Evolutionary conservation across 2,797 vertebrate species (phyloP).

Genomic region (Anguilla marmorata): DNA sequence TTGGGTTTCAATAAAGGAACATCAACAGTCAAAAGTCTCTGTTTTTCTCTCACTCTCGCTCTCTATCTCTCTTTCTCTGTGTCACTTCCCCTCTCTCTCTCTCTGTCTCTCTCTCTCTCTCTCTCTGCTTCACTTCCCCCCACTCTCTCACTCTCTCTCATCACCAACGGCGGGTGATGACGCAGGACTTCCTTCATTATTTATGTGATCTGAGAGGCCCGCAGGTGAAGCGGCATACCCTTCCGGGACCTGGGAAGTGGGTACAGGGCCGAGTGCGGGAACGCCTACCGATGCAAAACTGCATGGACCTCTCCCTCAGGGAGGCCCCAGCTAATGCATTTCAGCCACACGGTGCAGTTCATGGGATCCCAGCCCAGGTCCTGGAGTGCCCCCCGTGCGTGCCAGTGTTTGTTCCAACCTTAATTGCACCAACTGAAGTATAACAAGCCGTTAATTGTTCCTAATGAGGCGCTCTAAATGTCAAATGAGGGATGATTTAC

Average conservation of each 20-base stretch:
- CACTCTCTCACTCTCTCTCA: background rate
- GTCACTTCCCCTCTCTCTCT: background rate
- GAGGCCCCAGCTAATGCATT: background rate
- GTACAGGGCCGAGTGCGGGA: background rate
- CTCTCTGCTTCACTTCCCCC: background rate
- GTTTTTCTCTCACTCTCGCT: background rate
- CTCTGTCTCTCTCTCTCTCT: background rate
- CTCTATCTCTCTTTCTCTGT: background rate
- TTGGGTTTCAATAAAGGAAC: too few species aligned
- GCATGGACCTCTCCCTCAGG: background rate
- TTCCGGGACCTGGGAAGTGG: background rate
- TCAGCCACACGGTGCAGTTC: background rate
- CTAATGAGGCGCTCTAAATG: background rate
- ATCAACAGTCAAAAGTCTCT: too few species aligned
- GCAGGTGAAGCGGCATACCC: background rate
- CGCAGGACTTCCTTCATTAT: background rate
- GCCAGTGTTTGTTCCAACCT: background rate
- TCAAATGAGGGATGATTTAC: background rate
- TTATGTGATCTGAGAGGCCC: background rate
- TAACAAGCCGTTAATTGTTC: conserved; percentile 1
- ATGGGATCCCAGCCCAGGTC: background rate
- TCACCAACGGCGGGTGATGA: background rate
- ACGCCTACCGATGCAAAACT: background rate
- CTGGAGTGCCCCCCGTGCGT: background rate
- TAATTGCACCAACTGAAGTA: background rate